Conservation (phyloP, 2,113 vertebrate genomes). For the Salvelinus sp. region DNA sequence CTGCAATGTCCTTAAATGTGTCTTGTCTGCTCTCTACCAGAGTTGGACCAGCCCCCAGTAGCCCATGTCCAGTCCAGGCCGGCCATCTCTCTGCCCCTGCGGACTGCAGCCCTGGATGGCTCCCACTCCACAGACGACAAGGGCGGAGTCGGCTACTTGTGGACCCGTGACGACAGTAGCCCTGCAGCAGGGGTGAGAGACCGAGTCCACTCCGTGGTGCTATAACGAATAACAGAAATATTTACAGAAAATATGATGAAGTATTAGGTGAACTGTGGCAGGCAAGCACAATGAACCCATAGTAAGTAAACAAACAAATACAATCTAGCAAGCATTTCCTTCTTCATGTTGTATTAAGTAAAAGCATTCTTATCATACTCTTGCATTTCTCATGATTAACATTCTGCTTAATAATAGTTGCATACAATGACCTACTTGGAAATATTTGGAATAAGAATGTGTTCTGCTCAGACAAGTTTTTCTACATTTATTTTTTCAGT, state of each 20-base stretch:
- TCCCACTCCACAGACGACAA: constrained; percentile 92
- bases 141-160: constrained; percentile 85
- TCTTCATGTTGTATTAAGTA: too few species aligned
- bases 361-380: too few species aligned
- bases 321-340: too few species aligned
- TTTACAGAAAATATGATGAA: too few species aligned
- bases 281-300: too few species aligned
- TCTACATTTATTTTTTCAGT: too few species aligned
- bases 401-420: background rate
- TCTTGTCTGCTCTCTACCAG: constrained; percentile 62
- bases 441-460: background rate
- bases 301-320: too few species aligned
- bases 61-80: constrained; percentile 84
- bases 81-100: constrained; percentile 81
- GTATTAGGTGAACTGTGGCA: too few species aligned
- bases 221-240: too few species aligned
- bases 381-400: background rate
- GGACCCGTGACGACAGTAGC: constrained; percentile 88
- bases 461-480: background rate
- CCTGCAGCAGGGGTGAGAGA: constrained; percentile 91
- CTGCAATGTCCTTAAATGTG: background rate
- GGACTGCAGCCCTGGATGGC: constrained; percentile 86
- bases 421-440: too few species aligned
- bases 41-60: constrained; percentile 85
- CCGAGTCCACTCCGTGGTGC: too few species aligned